Evolutionary conservation across 2,888 invertebrate species (phyloP).

Genomic region (Apamea monoglypha): DNA sequence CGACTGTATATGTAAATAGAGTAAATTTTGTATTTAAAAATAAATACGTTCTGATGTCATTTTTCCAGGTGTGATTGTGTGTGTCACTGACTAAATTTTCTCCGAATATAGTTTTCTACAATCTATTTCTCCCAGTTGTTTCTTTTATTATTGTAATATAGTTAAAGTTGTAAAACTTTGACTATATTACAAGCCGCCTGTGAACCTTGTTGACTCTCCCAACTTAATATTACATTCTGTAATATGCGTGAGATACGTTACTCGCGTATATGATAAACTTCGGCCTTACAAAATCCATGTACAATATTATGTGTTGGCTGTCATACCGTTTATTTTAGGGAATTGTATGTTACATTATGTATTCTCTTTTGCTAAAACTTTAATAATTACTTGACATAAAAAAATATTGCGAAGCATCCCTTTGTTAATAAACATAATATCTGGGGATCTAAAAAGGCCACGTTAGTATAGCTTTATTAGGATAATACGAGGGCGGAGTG

Average conservation of each 20-base stretch:
- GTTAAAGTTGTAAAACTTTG: neutral
- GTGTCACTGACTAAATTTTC: neutral
- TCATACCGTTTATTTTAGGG: neutral
- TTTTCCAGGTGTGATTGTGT: neutral
- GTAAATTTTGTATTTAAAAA: neutral
- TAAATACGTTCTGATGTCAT: neutral
- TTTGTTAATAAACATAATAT: neutral
- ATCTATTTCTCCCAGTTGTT: neutral
- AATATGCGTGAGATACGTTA: slow-evolving; percentile 33
- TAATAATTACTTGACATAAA: neutral
- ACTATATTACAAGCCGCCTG: slow-evolving; percentile 1
- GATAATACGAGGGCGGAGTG: too few relatives aligned
- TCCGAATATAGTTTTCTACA: neutral
- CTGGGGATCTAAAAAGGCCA: neutral
- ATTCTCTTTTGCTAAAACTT: neutral
- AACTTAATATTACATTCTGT: slow-evolving; percentile 45
- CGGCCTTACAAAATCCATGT: slow-evolving; percentile 5
- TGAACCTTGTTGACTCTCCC: slow-evolving; percentile 34
- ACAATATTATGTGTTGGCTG: slow-evolving; percentile 7
- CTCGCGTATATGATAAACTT: neutral
- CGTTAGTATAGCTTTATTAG: neutral
- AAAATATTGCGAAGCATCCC: neutral
- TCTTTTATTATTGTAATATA: too few relatives aligned
- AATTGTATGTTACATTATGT: neutral
- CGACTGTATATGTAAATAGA: neutral